Evolutionary conservation across 2,888 invertebrate species (phyloP).

Genomic region (Drosophila fulvimacula): DNA sequence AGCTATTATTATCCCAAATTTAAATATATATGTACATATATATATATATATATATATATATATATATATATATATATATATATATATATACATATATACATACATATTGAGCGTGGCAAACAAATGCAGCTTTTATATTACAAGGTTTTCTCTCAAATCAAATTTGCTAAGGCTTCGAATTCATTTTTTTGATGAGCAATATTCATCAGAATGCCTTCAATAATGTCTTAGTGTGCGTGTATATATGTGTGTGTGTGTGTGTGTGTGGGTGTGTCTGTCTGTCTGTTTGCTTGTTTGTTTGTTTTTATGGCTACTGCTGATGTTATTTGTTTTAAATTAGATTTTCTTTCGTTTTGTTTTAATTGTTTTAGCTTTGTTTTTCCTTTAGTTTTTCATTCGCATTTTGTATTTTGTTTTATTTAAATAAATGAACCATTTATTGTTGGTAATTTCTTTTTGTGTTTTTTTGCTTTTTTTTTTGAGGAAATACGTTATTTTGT

Average conservation of each 20-base stretch:
- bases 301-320: constrained; percentile 35
- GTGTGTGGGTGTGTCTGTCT: constrained; percentile 5
- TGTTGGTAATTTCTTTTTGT: constrained; percentile 7
- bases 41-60: not conserved
- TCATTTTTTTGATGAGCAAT: constrained; percentile 9
- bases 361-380: constrained; percentile 21
- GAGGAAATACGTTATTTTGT: constrained; percentile 41
- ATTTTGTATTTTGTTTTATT: constrained; percentile 14
- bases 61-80: not conserved
- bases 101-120: constrained; percentile 26
- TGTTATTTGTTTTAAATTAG: constrained; percentile 32
- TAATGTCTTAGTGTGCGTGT: constrained; percentile 11
- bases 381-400: constrained; percentile 21
- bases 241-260: constrained; percentile 6
- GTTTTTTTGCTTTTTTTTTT: constrained; percentile 15
- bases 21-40: constrained; percentile 4
- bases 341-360: constrained; percentile 16
- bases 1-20: constrained; percentile 18
- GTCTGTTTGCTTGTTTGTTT: constrained; percentile 17
- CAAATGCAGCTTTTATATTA: constrained; percentile 33
- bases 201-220: constrained; percentile 20
- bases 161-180: constrained; percentile 32
- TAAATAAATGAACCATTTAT: constrained; percentile 46
- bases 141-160: constrained; percentile 26
- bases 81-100: constrained; percentile 5